A percentile compares a stretch with the other conserved stretches of the same genome.
These are phyloP conservation scores for Oenanthe melanoleuca DNA, from an alignment of 2,113 vertebrate genomes.

Conservation along the genomic window DNA sequence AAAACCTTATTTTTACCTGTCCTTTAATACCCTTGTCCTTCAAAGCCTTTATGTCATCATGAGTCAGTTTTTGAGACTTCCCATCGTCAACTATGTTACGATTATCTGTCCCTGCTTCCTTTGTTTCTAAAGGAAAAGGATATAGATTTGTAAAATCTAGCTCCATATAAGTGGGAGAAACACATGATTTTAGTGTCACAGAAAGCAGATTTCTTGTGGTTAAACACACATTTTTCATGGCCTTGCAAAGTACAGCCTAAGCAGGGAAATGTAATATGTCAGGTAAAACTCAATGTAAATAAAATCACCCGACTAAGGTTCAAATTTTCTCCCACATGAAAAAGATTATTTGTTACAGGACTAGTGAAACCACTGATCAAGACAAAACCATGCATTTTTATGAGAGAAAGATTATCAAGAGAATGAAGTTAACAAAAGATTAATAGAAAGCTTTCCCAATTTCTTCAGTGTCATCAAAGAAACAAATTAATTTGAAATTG, in stretches of 20 bases:
- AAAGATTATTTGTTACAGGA: not conserved
- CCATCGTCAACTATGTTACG: constrained; percentile 97
- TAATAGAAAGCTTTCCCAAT: not conserved
- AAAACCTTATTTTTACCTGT: constrained; percentile 83
- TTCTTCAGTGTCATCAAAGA: not conserved
- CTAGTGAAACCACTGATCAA: not conserved
- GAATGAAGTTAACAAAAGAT: not conserved
- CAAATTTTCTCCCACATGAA: not conserved
- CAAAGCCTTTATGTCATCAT: constrained; percentile 95
- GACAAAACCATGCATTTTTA: not conserved
- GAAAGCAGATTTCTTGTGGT: not conserved
- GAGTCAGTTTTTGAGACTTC: constrained; percentile 96
- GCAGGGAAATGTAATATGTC: not conserved
- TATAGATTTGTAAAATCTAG: constrained; percentile 36
- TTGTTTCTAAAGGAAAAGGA: constrained; percentile 82
- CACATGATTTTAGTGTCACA: not conserved
- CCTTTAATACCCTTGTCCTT: constrained; percentile 97
- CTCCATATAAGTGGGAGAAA: not conserved
- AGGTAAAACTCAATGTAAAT: not conserved
- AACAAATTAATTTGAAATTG: fast-evolving
- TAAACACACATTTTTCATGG: not conserved
- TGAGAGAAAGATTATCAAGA: not conserved
- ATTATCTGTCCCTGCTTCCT: constrained; percentile 94
- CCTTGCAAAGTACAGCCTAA: not conserved
- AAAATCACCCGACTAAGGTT: not conserved